Percentiles rank a stretch among this genome's conserved stretches.
phyloP scores from a whole-genome alignment of 1,140 invertebrate genomes.

The Drosophila rhopaloa region DNA sequence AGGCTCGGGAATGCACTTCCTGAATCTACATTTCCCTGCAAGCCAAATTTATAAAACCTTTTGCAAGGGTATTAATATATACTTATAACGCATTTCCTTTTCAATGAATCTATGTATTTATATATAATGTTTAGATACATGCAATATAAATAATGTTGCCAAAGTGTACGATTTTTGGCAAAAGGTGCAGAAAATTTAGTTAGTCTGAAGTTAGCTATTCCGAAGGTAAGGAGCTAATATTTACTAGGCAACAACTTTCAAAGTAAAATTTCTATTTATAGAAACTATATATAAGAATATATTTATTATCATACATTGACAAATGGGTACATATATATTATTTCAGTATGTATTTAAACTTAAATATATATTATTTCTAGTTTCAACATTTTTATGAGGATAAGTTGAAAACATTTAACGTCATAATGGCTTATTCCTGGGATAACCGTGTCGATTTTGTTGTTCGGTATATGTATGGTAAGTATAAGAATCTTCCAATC shows the following conservation, averaged over 20 bases:
- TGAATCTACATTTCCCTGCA: not conserved
- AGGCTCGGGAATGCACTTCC: too few relatives aligned
- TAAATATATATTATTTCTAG: conserved; percentile 23
- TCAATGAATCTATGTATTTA: conserved; percentile 12
- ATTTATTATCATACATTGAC: not conserved
- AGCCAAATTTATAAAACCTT: conserved; percentile 7
- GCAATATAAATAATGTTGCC: conserved; percentile 69
- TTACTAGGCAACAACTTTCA: conserved; percentile 1
- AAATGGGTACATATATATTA: not conserved
- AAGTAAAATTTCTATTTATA: conserved; percentile 4
- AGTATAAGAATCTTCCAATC: conserved; percentile 76
- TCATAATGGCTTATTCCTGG: conserved; percentile 88
- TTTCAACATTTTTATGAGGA: conserved; percentile 54
- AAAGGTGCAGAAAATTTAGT: conserved; percentile 58
- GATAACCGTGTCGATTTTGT: conserved; percentile 92
- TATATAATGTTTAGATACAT: conserved; percentile 70
- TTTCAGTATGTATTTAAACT: conserved; percentile 5
- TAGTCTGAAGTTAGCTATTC: conserved; percentile 75
- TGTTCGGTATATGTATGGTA: conserved; percentile 91
- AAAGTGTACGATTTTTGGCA: conserved; percentile 46
- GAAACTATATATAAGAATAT: not conserved
- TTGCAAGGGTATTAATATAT: conserved; percentile 4
- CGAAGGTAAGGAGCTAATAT: conserved; percentile 57
- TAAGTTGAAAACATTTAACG: conserved; percentile 19
- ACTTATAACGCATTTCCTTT: conserved; percentile 10